Evolutionary conservation across 2,113 vertebrate genomes (phyloP).

Genomic region (Nerophis lumbriciformis): DNA sequence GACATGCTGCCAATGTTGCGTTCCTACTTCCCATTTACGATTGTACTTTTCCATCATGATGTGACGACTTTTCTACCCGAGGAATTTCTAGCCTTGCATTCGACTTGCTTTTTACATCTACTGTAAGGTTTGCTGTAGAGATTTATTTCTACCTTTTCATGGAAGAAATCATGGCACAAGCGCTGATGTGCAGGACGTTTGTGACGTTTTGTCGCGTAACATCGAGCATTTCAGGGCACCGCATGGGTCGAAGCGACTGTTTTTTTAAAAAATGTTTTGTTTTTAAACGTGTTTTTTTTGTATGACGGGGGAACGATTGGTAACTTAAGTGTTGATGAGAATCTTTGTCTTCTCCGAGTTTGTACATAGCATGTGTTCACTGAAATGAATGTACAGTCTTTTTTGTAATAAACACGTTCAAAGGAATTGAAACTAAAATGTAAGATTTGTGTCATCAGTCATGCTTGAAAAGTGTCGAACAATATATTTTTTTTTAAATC

Average conservation of each 20-base stretch:
- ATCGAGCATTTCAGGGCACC: constrained; percentile 65
- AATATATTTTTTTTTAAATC: no score
- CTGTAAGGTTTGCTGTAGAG: constrained; percentile 33
- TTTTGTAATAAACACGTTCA: constrained; percentile 76
- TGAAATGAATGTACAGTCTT: constrained; percentile 79
- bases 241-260: constrained; percentile 46
- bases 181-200: constrained; percentile 56
- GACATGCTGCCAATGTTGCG: constrained; percentile 20
- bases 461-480: not conserved
- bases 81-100: constrained; percentile 56
- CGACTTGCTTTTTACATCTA: constrained; percentile 29
- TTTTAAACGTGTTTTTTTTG: constrained; percentile 58
- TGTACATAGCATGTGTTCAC: constrained; percentile 76
- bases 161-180: constrained; percentile 54
- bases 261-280: not conserved
- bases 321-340: constrained; percentile 64
- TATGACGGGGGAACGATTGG: constrained; percentile 40
- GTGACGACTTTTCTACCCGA: constrained; percentile 49
- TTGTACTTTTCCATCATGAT: constrained; percentile 60
- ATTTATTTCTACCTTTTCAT: constrained; percentile 66
- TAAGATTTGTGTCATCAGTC: not conserved
- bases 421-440: constrained; percentile 50
- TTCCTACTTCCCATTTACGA: constrained; percentile 50
- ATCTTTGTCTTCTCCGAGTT: constrained; percentile 63
- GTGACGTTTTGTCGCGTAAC: constrained; percentile 59